These are phyloP conservation scores for Rhagologus leucostigma DNA, from an alignment of 2,113 vertebrate genomes.

Conservation along the genomic window DNA sequence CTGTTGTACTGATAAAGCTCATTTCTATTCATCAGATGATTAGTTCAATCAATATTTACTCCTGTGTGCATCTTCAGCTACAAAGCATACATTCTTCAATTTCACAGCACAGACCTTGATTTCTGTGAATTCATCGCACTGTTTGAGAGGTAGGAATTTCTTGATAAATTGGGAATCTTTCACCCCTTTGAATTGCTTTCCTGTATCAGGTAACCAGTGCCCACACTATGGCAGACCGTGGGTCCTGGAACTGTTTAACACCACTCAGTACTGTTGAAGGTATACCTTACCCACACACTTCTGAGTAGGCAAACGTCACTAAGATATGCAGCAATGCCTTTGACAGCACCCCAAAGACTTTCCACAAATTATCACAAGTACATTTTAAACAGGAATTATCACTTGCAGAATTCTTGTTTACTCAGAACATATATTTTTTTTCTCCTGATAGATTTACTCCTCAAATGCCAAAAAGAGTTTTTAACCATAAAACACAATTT, in stretches of 20 bases:
- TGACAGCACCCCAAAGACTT: not conserved
- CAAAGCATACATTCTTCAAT: conserved; percentile 67
- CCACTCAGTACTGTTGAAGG: not conserved
- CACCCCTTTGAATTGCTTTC: conserved; percentile 9
- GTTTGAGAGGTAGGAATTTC: conserved; percentile 56
- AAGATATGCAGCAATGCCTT: not conserved
- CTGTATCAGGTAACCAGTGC: not conserved
- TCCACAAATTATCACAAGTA: not conserved
- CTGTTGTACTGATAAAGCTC: conserved; percentile 70
- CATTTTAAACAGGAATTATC: not conserved
- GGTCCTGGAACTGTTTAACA: not conserved
- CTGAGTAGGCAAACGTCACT: not conserved
- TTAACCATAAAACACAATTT: not conserved
- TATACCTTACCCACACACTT: not conserved
- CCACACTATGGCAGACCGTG: not conserved
- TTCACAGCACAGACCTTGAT: conserved; percentile 49
- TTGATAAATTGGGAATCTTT: conserved; percentile 15
- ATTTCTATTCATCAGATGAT: conserved; percentile 73
- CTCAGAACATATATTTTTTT: not conserved
- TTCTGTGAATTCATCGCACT: conserved; percentile 58
- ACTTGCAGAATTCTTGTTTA: not conserved
- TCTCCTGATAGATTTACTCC: not conserved
- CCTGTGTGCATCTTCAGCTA: conserved; percentile 56
- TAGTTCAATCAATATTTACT: conserved; percentile 79
- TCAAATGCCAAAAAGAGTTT: not conserved